Evolutionary conservation across 2,888 invertebrate species (phyloP).

Genomic region (Melanotus villosus): DNA sequence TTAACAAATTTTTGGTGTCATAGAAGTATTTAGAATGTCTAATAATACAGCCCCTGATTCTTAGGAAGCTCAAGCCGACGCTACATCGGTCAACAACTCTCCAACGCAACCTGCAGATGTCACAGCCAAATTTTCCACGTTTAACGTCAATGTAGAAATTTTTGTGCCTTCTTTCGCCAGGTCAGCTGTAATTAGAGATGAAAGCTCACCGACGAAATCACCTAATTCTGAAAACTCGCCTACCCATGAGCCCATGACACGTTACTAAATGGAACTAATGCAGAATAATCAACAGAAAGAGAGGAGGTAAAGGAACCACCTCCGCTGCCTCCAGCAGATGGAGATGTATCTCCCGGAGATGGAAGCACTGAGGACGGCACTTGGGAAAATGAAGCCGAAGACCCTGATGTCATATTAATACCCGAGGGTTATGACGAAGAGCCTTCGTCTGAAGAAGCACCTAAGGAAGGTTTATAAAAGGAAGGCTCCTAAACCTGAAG

Average conservation of each 20-base stretch:
- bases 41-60: conserved; percentile 86
- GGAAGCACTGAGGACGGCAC: conserved; percentile 72
- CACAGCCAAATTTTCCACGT: conserved; percentile 89
- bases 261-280: conserved; percentile 71
- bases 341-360: conserved; percentile 67
- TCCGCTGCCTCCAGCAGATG: conserved; percentile 74
- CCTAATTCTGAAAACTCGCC: conserved; percentile 72
- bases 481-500: conserved; percentile 83
- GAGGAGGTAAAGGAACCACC: conserved; percentile 81
- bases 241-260: conserved; percentile 73
- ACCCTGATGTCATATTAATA: conserved; percentile 79
- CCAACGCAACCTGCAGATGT: conserved; percentile 79
- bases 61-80: conserved; percentile 86
- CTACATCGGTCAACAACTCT: conserved; percentile 75
- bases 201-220: conserved; percentile 73
- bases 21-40: conserved; percentile 72
- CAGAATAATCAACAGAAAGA: conserved; percentile 66
- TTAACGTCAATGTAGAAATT: conserved; percentile 98
- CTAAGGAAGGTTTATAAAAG: conserved; percentile 82
- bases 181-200: conserved; percentile 71
- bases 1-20: conserved; percentile 21
- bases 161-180: conserved; percentile 89
- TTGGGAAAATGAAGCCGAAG: conserved; percentile 90
- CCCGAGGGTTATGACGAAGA: conserved; percentile 82
- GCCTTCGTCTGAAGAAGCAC: conserved; percentile 70